Percentiles rank a stretch among this genome's conserved stretches.
These are phyloP conservation scores for Liolophura sinensis DNA, from an alignment of 1,140 invertebrate species.

Conservation along the genomic window DNA sequence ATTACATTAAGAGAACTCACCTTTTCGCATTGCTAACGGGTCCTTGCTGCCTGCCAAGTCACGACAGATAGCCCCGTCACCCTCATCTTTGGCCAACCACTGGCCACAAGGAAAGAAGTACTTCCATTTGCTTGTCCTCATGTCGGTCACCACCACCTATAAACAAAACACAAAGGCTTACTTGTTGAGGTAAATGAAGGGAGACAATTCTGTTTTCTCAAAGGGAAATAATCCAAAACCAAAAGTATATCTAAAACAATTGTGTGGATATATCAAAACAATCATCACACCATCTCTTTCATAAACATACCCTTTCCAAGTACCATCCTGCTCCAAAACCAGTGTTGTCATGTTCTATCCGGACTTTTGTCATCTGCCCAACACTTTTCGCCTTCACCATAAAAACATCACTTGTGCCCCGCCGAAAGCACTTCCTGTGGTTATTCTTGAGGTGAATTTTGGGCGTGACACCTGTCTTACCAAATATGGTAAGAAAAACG, in stretches of 20 bases:
- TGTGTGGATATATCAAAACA: background rate
- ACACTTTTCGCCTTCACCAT: constrained; percentile 52
- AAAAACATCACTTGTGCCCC: constrained; percentile 49
- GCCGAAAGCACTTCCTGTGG: constrained; percentile 39
- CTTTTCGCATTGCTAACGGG: constrained; percentile 51
- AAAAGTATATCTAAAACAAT: background rate
- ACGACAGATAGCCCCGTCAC: constrained; percentile 50
- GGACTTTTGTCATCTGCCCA: constrained; percentile 54
- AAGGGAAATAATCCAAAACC: too few species aligned
- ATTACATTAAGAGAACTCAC: constrained; percentile 23
- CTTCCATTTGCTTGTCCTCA: constrained; percentile 53
- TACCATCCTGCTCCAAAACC: constrained; percentile 57
- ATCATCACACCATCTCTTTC: background rate
- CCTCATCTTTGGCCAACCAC: constrained; percentile 57
- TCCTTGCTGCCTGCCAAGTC: constrained; percentile 54
- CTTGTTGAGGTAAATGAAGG: too few species aligned
- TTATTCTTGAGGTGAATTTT: constrained; percentile 49
- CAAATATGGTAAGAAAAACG: constrained; percentile 54
- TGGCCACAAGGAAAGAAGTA: constrained; percentile 59
- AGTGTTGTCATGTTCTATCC: constrained; percentile 59
- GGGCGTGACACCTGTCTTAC: constrained; percentile 51
- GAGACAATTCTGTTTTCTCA: too few species aligned
- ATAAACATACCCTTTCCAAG: constrained; percentile 52
- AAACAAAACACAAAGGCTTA: constrained; percentile 12
- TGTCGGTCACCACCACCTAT: constrained; percentile 56